Evolutionary conservation across 2,113 vertebrate genomes (phyloP).

Genomic region (Notechis scutatus): DNA sequence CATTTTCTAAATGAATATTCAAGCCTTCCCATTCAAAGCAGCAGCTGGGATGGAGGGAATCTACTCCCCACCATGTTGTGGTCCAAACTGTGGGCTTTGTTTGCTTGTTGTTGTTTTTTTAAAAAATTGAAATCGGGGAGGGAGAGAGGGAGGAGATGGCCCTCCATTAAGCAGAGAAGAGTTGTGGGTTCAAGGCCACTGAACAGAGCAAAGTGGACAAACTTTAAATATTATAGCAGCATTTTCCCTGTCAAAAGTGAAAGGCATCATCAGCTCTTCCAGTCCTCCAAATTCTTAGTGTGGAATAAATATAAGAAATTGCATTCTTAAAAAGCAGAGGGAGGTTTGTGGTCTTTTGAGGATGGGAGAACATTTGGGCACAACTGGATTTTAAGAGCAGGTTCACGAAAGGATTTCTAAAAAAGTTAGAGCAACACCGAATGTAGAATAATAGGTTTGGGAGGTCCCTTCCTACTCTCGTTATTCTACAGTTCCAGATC

Average conservation of each 20-base stretch:
- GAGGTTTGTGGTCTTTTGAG: not conserved
- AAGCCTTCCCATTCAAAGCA: constrained; percentile 49
- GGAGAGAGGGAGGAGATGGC: not conserved
- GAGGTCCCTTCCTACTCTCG: too few species aligned
- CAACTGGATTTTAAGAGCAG: not conserved
- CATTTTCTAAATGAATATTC: constrained; percentile 56
- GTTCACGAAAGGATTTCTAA: not conserved
- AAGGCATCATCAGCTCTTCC: too few species aligned
- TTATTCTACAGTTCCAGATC: not conserved
- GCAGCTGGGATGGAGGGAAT: constrained; percentile 46
- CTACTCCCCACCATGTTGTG: not conserved
- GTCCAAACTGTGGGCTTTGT: not conserved
- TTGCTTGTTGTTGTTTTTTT: not conserved
- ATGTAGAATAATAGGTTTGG: not conserved
- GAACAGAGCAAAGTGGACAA: not conserved
- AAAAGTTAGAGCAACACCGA: not conserved
- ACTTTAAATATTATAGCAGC: not conserved
- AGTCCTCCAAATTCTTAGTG: not conserved
- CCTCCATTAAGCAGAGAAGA: not conserved
- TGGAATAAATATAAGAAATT: not conserved
- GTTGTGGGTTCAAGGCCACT: not conserved
- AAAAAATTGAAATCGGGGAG: not conserved
- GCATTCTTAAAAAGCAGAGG: not conserved
- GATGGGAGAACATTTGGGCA: not conserved
- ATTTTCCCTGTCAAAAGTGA: not conserved